Evolutionary conservation across 1,140 invertebrate genomes (phyloP).

Genomic region (Neoseiulus cucumeris): DNA sequence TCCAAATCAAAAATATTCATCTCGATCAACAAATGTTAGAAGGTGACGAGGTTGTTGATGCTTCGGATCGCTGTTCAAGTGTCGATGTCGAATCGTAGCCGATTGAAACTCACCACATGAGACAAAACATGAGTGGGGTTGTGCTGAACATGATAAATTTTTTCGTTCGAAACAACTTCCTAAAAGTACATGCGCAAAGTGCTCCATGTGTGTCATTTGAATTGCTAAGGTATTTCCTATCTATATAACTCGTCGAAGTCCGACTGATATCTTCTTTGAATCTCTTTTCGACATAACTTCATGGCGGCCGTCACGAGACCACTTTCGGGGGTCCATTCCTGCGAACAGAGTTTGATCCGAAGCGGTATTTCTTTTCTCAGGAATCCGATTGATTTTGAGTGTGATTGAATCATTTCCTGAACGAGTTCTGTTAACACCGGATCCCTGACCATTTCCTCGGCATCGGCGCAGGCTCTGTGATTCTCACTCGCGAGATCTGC

Average conservation of each 20-base stretch:
- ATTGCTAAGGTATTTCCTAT: too few species aligned
- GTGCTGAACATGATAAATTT: too few species aligned
- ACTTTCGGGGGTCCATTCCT: constrained; percentile 33
- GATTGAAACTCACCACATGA: too few species aligned
- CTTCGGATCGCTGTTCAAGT: too few species aligned
- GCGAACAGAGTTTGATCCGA: constrained; percentile 26
- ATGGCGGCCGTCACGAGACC: constrained; percentile 35
- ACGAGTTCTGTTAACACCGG: background rate
- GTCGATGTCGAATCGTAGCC: too few species aligned
- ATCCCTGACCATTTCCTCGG: background rate
- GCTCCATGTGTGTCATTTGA: too few species aligned
- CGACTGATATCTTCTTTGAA: constrained; percentile 11
- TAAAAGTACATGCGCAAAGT: too few species aligned
- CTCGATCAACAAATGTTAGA: too few species aligned
- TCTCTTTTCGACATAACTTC: constrained; percentile 24
- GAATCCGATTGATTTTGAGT: constrained; percentile 1
- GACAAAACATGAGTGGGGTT: too few species aligned
- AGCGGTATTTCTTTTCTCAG: constrained; percentile 29
- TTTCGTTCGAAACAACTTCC: too few species aligned
- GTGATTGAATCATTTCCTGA: background rate
- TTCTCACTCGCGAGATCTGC: background rate
- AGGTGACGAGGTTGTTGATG: too few species aligned
- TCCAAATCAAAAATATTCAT: too few species aligned
- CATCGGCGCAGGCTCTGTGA: background rate
- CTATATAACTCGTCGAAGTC: background rate